Percentiles rank a stretch among this genome's conserved stretches.
Evolutionary conservation across 2,113 vertebrate species (phyloP).

Genomic region (Elachura formosa): DNA sequence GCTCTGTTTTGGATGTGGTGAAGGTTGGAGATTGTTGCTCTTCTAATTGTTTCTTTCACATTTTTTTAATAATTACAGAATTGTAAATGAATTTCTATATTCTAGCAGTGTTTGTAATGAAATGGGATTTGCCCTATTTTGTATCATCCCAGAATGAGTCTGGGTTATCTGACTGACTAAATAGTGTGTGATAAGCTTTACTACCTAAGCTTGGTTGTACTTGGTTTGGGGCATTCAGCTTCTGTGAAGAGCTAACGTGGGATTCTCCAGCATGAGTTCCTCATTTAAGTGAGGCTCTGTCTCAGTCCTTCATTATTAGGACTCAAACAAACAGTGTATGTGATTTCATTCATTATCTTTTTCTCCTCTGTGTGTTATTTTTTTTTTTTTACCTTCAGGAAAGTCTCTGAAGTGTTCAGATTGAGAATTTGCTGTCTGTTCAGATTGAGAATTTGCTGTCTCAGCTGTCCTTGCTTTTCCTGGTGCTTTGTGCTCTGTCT

Average conservation of each 20-base stretch:
- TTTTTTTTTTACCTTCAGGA: background rate
- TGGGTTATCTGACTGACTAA: background rate
- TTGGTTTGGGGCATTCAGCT: background rate
- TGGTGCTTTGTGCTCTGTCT: background rate
- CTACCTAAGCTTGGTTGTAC: background rate
- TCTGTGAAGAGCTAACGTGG: background rate
- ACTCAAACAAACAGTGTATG: background rate
- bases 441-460: background rate
- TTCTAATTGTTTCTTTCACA: background rate
- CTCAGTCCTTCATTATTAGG: background rate
- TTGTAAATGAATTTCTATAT: background rate
- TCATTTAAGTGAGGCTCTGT: background rate
- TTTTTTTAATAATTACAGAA: background rate
- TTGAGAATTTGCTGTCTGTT: background rate
- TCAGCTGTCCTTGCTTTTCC: conserved; percentile 8
- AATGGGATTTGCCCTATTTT: background rate
- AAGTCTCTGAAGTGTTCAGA: background rate
- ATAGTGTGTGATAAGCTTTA: background rate
- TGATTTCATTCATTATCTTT: background rate
- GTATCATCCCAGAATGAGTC: background rate
- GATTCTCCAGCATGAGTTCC: background rate
- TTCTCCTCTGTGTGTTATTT: background rate
- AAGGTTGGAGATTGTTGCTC: background rate
- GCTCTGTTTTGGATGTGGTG: background rate
- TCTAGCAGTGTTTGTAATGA: background rate